Base-by-base conservation (phyloP, 2,888 invertebrate genomes). In the Pogonocherus hispidulus region DNA sequence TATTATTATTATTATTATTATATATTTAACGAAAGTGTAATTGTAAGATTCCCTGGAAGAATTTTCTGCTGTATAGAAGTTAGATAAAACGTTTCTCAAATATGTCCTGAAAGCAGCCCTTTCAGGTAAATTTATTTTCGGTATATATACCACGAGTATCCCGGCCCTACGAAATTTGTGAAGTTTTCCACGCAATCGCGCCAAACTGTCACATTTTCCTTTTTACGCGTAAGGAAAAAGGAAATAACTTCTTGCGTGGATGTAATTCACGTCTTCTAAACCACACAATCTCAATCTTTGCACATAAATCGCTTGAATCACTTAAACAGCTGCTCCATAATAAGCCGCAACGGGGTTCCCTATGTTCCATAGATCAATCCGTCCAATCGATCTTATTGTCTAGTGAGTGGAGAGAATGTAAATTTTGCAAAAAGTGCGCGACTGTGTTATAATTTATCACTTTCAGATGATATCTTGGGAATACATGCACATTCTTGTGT, bases 291-390 rank as follows among this genome's bases (percentile, higher is more conserved):
- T 74, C 71, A 66, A 76, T 76, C 76, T 76, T 44, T 60, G 65
- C 62, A 60, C 73, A 72, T 74, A 75, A 75, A 74, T 73, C 70
- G 65, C 71, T 37, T 66, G 71, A 77, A 75, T 74, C 74, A 74
- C 75, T 74, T 74, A 72, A 76, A 74, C 77, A 77, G 75, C 72
- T 73, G 75, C 73, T 74, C 73, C 65, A 71, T 74, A 74, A 74
- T 74, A 74, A 71, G 74, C 69, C 66, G 64, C 72, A 66, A 66
- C 70, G 60, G 68, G 71, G 67, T 69, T 69, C 70, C 70, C 71
- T 60, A 71, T 9, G 62, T 37, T 62, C 71, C 66, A 73, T 72
- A 73, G 71, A 74, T 73, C 74, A 74, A 69, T 73, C 74, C 74
- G 56, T 63, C 51, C 69, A 69, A 76, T 76, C 72, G 76, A 74